phyloP scores from a whole-genome alignment of 2,113 vertebrate genomes.

The Sterrhoptilus dennistouni region DNA sequence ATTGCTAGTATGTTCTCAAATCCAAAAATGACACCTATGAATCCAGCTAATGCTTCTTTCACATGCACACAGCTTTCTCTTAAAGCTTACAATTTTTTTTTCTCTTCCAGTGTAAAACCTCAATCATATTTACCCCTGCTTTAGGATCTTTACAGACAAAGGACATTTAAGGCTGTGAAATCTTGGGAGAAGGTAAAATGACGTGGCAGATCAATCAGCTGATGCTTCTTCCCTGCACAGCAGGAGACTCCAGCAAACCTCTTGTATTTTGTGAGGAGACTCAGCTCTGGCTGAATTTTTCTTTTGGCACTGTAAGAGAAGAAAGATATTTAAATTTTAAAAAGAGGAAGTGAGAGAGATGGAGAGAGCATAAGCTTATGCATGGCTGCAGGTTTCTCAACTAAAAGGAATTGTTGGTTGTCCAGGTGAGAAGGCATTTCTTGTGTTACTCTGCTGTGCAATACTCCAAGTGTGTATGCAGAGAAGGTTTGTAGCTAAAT shows the following conservation, averaged over 20 bases:
- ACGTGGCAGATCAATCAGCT: slow-evolving; percentile 31
- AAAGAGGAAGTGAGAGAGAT: neutral
- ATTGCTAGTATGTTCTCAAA: slow-evolving; percentile 1
- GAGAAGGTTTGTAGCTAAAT: neutral
- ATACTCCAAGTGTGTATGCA: neutral
- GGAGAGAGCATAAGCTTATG: neutral
- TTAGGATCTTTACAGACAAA: slow-evolving; percentile 37
- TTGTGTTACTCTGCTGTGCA: neutral
- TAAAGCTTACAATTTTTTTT: neutral
- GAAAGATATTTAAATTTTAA: slow-evolving; percentile 20
- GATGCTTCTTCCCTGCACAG: slow-evolving; percentile 46
- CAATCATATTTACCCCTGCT: slow-evolving; percentile 38
- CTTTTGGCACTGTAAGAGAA: slow-evolving; percentile 16
- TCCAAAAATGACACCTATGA: slow-evolving; percentile 40
- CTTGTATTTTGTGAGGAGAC: neutral
- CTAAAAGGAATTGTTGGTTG: neutral
- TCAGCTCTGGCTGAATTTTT: slow-evolving; percentile 17
- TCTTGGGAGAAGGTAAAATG: slow-evolving; percentile 27
- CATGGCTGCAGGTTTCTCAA: neutral
- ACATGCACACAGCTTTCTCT: neutral
- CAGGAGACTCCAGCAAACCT: slow-evolving; percentile 36
- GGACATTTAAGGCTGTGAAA: slow-evolving; percentile 26
- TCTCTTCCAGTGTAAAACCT: slow-evolving; percentile 4
- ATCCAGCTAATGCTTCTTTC: slow-evolving; percentile 12
- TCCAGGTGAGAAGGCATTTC: neutral